Base-by-base conservation (phyloP, 2,113 vertebrate species). In the Gymnarchus niloticus region DNA sequence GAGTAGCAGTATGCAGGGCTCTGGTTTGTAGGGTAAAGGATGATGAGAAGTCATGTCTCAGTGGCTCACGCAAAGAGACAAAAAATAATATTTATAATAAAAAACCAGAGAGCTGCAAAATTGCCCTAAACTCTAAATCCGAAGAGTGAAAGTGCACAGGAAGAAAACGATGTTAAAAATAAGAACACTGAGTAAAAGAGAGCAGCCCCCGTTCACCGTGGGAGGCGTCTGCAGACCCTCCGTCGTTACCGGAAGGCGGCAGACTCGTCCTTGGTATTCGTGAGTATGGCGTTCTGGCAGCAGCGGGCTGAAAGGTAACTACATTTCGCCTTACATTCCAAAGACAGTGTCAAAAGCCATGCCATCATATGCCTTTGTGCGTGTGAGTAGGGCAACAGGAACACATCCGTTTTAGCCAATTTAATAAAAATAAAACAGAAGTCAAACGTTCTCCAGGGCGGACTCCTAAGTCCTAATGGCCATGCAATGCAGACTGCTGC, bases 271-370 rank as follows among this genome's bases (percentile, higher is more conserved):
- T 91, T 93, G 91, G 93, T 89, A 94, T 93, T 93, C 95, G 91
- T 92, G 94, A 96, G 93, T 87, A 93, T 92, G 92, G 89, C 90
- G 93, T 95, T 95, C 94, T 93, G 92, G 92, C 93, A 96, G 94
- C 93, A 92, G 93, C 93, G 93, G 85, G 92, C 89, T 90, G 54
- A 91, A 85, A 88, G 89, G 94, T 93, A 94, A 91, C 91, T 92
- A 84, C 91, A 87, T 84, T 84, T 33, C 28, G n/a, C 37, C n/a
- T 48, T n/a, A 82, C 51, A 82, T 9, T 28, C 25, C 46, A 14
- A 82, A 54, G 0, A 51, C 44, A 19, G 23, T 2, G 19, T 28
- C 19, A 25, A 33, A 12, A 19, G 57, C 46, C 85, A 73, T 19
- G 81, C 81, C 48, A 33, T 7, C 10, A 46, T 51, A 10, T 33